Conservation (phyloP, 2,113 vertebrate genomes). For the Carettochelys insculpta region DNA sequence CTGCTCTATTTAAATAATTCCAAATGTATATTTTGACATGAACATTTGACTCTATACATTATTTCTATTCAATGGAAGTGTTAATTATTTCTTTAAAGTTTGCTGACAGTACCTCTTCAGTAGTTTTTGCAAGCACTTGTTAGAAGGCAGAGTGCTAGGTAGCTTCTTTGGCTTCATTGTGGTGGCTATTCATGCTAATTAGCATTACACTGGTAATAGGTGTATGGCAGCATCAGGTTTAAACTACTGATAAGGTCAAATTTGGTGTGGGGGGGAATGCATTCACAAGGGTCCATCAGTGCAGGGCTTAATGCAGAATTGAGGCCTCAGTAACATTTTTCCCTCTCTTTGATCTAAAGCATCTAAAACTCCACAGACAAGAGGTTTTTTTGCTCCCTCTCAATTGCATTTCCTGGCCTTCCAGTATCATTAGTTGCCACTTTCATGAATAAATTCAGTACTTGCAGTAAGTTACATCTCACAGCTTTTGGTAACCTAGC, state of each 20-base stretch:
- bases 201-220: background rate
- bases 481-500: background rate
- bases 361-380: background rate
- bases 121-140: background rate
- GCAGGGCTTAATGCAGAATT: fast-evolving
- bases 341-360: background rate
- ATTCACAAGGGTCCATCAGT: fast-evolving
- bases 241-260: background rate
- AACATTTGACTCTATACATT: background rate
- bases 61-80: background rate
- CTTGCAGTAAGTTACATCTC: background rate
- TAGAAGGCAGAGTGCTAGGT: background rate
- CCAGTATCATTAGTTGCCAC: background rate
- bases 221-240: background rate
- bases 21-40: fast-evolving
- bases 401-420: background rate
- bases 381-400: fast-evolving
- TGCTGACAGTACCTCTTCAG: background rate
- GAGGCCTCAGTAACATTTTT: fast-evolving
- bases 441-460: background rate
- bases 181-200: background rate
- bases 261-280: background rate
- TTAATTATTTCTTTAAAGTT: background rate
- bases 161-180: background rate
- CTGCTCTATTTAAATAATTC: background rate